phyloP scores from a whole-genome alignment of 2,797 vertebrate genomes.

The Myotis findleyi region DNA sequence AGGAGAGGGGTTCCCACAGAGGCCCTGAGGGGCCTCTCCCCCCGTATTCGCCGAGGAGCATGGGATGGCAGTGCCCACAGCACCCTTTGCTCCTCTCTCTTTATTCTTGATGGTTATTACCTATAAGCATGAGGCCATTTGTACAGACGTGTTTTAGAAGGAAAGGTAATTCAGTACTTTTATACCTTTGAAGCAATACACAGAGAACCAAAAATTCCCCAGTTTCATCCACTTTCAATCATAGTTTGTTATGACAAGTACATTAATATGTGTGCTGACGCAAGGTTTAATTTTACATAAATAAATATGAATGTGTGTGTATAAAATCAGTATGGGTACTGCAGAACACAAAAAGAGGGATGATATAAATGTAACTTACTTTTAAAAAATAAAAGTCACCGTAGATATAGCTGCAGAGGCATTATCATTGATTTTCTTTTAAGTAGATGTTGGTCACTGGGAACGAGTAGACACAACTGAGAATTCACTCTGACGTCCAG shows the following conservation, averaged over 20 bases:
- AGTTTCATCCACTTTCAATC: slow-evolving; percentile 68
- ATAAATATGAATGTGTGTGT: neutral
- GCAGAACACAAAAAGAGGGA: neutral
- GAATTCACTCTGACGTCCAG: neutral
- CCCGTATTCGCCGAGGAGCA: neutral
- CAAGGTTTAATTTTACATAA: slow-evolving; percentile 1
- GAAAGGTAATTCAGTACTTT: slow-evolving; percentile 72
- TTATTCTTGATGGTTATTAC: slow-evolving; percentile 37
- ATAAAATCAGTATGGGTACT: neutral
- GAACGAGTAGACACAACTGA: neutral
- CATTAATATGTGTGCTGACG: slow-evolving; percentile 59
- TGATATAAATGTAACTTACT: neutral
- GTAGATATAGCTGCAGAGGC: neutral
- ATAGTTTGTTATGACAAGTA: slow-evolving; percentile 54
- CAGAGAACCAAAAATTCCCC: slow-evolving; percentile 69
- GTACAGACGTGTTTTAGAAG: neutral
- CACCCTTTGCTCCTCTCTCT: neutral
- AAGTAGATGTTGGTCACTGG: neutral
- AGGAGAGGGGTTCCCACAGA: neutral
- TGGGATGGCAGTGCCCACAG: neutral
- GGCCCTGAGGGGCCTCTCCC: neutral
- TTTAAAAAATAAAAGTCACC: neutral
- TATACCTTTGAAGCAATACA: slow-evolving; percentile 70
- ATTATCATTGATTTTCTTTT: neutral
- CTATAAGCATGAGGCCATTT: slow-evolving; percentile 42